These are phyloP conservation scores for Macroramphosus scolopax DNA, from an alignment of 2,797 vertebrate genomes.

Conservation along the genomic window DNA sequence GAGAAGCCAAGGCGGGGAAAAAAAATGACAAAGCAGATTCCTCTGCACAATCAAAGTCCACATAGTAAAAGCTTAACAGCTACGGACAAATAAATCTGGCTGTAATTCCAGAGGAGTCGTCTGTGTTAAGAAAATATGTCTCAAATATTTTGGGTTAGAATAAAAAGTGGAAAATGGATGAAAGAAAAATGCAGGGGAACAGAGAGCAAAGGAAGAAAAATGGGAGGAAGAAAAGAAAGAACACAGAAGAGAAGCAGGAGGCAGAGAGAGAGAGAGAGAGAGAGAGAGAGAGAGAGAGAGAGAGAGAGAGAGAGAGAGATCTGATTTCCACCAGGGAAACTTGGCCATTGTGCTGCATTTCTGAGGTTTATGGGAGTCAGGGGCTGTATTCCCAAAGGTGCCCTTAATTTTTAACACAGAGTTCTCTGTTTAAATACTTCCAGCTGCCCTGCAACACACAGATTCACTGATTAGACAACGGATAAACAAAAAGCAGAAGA, in stretches of 20 bases:
- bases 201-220: constrained; percentile 19
- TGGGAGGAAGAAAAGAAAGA: constrained; percentile 8
- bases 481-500: constrained; percentile 40
- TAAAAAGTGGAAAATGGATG: constrained; percentile 41
- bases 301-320: constrained; percentile 17
- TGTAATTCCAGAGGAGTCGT: constrained; percentile 48
- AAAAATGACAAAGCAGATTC: constrained; percentile 65
- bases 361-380: constrained; percentile 70
- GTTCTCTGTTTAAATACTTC: constrained; percentile 64
- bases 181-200: constrained; percentile 28
- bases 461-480: constrained; percentile 54
- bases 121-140: constrained; percentile 34
- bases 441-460: constrained; percentile 59
- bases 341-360: constrained; percentile 65
- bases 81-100: constrained; percentile 41
- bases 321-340: constrained; percentile 65
- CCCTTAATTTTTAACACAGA: constrained; percentile 64
- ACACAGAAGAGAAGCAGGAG: constrained; percentile 7
- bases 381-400: constrained; percentile 68
- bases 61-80: constrained; percentile 32
- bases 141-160: constrained; percentile 42
- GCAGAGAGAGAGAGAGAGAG: constrained; percentile 9
- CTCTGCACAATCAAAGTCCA: constrained; percentile 30
- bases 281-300: constrained; percentile 5
- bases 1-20: constrained; percentile 12